A percentile compares a stretch with the other conserved stretches of the same genome.
phyloP scores from a whole-genome alignment of 1,140 invertebrate genomes.

The Trichogramma pretiosum region DNA sequence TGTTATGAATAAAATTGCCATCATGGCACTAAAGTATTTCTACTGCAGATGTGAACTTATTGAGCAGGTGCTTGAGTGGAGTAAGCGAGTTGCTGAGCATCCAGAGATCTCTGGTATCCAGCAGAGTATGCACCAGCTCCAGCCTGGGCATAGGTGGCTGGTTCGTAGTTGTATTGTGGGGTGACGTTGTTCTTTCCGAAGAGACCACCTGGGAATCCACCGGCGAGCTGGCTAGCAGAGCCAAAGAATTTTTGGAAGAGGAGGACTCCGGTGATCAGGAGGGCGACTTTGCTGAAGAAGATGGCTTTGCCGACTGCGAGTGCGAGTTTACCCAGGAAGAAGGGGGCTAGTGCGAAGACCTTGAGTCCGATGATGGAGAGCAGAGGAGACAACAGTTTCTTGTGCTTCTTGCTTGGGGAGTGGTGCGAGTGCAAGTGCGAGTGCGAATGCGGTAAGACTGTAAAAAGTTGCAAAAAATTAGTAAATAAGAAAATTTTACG shows the following conservation, averaged over 20 bases:
- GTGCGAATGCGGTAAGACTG: too few species aligned
- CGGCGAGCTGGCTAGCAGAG: constrained; percentile 36
- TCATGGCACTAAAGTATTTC: too few species aligned
- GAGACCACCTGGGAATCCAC: constrained; percentile 32
- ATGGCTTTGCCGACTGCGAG: constrained; percentile 63
- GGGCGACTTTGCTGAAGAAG: constrained; percentile 63
- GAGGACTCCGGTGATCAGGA: constrained; percentile 57
- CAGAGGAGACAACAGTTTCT: constrained; percentile 60
- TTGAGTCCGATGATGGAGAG: constrained; percentile 58
- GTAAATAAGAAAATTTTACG: too few species aligned
- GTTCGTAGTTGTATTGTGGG: constrained; percentile 34
- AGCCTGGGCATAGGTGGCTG: constrained; percentile 36
- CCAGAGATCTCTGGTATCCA: too few species aligned
- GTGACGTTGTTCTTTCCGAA: constrained; percentile 27
- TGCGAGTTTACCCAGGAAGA: constrained; percentile 57
- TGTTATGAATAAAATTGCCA: too few species aligned
- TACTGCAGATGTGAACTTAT: too few species aligned
- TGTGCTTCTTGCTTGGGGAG: too few species aligned
- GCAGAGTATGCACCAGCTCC: constrained; percentile 43
- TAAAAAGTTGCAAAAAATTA: too few species aligned
- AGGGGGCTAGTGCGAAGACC: constrained; percentile 56
- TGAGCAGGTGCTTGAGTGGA: too few species aligned
- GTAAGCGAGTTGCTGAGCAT: too few species aligned
- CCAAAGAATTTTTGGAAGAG: constrained; percentile 58
- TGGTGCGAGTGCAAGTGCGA: too few species aligned